Evolutionary conservation across 2,113 vertebrate genomes (phyloP), one percentile per base, ranked within the genome.

Genomic region (Tonatia bakeri): DNA sequence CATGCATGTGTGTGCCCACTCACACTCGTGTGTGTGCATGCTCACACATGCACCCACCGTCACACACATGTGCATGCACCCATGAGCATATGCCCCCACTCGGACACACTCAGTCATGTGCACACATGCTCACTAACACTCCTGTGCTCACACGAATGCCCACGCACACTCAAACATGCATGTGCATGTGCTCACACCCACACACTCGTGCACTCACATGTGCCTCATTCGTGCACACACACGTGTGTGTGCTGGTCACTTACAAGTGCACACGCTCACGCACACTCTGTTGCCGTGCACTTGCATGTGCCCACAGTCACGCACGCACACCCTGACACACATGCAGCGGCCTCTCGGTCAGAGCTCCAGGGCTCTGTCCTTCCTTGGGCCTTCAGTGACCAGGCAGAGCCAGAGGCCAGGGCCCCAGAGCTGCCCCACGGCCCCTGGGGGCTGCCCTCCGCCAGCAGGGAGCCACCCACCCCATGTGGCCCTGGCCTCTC

Each of bases 371-470:
- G 38, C 16, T n/a, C 4, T 52, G 70, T 73, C 26, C 31, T 65
- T 56, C 28, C n/a, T 73, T 16, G 1, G 14, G 31, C 6, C 22
- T 50, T 16, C 4, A 0, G 54, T 2, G 70, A 7, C 43, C 24
- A 0, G 20, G 26, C 6, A 56, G 69, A 47, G 40, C 38, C 36
- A 67, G 59, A 12, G 17, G 56, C 22, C 40, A 4, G 75, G 20
- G 14, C 70, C 17, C 15, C 65, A 0, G 16, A 33, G 79, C 67
- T 0, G 19, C 33, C 88, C 61, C 59, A 3, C 0, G 5, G 54
- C 43, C 83, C 3, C 9, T 0, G 8, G 89, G 3, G 14, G 77
- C 72, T 10, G 24, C 45, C 33, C 1, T 1, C 56, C 26, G 13
- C n/a, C 50, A 12, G 33, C n/a, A 20, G 87, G 79, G n/a, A 90